Conservation (phyloP, 2,888 invertebrate species). For the Standfussiana lucernea region DNA sequence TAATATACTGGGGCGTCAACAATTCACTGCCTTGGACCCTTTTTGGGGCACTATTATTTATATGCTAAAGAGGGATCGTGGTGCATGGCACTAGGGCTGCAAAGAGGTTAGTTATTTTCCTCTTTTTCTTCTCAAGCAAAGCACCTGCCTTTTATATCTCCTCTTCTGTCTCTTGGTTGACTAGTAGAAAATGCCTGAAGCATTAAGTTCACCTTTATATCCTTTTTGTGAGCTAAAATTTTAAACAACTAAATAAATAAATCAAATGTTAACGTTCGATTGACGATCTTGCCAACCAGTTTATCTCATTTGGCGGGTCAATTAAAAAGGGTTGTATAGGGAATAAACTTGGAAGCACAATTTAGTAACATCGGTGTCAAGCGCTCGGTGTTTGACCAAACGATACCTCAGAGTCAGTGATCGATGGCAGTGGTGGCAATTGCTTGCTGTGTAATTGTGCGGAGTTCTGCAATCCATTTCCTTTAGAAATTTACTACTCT, state of each 20-base stretch:
- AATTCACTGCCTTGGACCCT: conserved; percentile 68
- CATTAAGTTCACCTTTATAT: background rate
- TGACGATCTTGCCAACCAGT: conserved; percentile 7
- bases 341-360: background rate
- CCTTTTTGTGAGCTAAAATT: background rate
- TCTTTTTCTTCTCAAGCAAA: background rate
- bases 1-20: conserved; percentile 65
- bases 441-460: background rate
- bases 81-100: conserved; percentile 57
- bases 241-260: background rate
- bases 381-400: background rate
- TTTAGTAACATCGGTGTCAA: background rate
- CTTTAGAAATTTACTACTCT: background rate
- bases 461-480: background rate
- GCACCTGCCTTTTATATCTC: background rate
- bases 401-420: background rate
- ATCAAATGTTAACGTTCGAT: conserved; percentile 21
- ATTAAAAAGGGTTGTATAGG: background rate
- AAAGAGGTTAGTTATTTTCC: background rate
- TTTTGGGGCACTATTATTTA: conserved; percentile 75
- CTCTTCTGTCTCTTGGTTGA: background rate
- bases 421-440: background rate
- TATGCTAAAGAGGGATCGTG: conserved; percentile 72
- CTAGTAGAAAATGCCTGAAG: background rate
- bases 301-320: background rate